Evolutionary conservation across 1,140 invertebrate genomes (phyloP).

Genomic region (Sipha flava): DNA sequence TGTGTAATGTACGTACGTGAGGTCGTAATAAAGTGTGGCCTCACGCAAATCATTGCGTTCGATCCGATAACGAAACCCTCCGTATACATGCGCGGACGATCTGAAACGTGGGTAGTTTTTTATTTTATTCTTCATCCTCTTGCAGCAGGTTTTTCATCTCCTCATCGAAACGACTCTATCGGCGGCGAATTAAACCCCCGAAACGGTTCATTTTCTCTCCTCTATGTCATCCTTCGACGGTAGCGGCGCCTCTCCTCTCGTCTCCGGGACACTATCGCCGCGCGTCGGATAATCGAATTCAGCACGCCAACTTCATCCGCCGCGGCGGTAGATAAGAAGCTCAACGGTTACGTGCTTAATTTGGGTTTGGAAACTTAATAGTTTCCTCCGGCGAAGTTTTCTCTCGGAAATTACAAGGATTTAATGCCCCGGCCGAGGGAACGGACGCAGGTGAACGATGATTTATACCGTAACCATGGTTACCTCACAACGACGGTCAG

Average conservation of each 20-base stretch:
- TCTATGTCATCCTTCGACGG: neutral
- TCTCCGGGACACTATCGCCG: neutral
- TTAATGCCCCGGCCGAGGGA: slow-evolving; percentile 15
- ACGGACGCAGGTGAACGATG: slow-evolving; percentile 32
- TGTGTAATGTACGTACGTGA: no score
- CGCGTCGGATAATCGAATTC: slow-evolving; percentile 14
- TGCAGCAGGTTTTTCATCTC: no score
- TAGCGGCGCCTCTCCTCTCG: neutral
- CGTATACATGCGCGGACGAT: slow-evolving; percentile 34
- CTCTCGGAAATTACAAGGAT: slow-evolving; percentile 32
- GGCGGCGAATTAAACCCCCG: neutral
- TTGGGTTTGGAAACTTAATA: slow-evolving; percentile 32
- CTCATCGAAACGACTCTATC: no score
- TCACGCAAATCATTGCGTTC: no score
- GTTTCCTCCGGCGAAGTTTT: slow-evolving; percentile 27
- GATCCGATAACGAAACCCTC: no score
- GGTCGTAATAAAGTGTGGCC: no score
- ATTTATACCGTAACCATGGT: slow-evolving; percentile 27
- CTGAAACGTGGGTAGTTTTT: no score
- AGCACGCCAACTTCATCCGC: neutral
- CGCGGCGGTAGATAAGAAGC: slow-evolving; percentile 12
- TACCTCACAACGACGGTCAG: slow-evolving; percentile 1
- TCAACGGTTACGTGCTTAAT: slow-evolving; percentile 31
- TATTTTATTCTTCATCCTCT: no score
- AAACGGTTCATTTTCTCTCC: no score